A percentile compares a stretch with the other conserved stretches of the same genome.
Conservation (phyloP, 2,888 invertebrate genomes). For the Netelia fuscicornis region DNA sequence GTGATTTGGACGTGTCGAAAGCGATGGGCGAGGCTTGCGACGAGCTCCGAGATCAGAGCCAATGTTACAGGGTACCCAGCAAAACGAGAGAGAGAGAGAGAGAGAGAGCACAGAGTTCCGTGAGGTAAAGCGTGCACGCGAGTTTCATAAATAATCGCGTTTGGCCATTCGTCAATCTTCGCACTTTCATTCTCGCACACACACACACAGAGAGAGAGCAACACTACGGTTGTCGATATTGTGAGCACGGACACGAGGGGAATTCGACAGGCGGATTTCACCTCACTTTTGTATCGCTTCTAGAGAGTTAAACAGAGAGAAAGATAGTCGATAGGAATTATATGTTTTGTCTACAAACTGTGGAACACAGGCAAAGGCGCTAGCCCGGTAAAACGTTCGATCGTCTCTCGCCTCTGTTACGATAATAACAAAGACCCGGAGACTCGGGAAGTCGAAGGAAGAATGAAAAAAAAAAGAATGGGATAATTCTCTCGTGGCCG, state of each 20-base stretch:
- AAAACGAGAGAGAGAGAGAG: neutral
- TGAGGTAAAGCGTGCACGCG: slow-evolving; percentile 31
- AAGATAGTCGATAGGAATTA: slow-evolving; percentile 29
- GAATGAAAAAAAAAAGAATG: slow-evolving; percentile 19
- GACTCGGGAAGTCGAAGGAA: slow-evolving; percentile 27
- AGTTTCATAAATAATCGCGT: slow-evolving; percentile 61
- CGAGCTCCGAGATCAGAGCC: slow-evolving; percentile 23
- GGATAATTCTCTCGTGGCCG: slow-evolving; percentile 43
- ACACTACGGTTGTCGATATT: slow-evolving; percentile 30
- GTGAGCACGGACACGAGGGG: slow-evolving; percentile 24
- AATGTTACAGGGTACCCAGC: neutral
- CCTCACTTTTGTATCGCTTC: slow-evolving; percentile 40
- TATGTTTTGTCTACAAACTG: slow-evolving; percentile 5
- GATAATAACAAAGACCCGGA: slow-evolving; percentile 46
- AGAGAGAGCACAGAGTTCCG: slow-evolving; percentile 5
- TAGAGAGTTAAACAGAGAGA: slow-evolving; percentile 14
- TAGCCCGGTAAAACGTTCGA: slow-evolving; percentile 55
- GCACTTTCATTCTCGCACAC: slow-evolving; percentile 50
- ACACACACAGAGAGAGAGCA: neutral
- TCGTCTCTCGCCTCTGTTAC: slow-evolving; percentile 47
- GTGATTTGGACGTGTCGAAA: slow-evolving; percentile 60
- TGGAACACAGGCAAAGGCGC: slow-evolving; percentile 42
- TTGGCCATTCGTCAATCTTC: slow-evolving; percentile 63
- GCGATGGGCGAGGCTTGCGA: slow-evolving; percentile 61
- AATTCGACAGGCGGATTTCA: slow-evolving; percentile 59